Percentiles rank a stretch among this genome's conserved stretches.
phyloP scores from a whole-genome alignment of 2,113 vertebrate genomes.

The Melanerpes aurifrons region DNA sequence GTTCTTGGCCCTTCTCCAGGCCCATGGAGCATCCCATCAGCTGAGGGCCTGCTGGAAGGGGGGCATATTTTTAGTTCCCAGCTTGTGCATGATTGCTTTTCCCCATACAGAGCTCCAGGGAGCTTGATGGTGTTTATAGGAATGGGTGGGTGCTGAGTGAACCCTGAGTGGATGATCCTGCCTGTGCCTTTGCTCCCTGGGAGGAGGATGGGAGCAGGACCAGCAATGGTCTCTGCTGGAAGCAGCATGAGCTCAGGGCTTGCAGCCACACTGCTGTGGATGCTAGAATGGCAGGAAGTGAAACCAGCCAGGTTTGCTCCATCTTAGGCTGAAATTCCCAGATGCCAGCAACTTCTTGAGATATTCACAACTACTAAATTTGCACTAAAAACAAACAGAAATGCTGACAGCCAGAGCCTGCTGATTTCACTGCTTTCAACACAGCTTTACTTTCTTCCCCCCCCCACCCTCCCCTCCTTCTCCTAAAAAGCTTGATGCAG shows the following conservation, averaged over 20 bases:
- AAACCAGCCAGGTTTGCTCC: background rate
- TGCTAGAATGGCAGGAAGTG: background rate
- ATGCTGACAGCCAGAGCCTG: background rate
- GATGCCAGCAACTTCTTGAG: constrained; percentile 17
- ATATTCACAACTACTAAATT: background rate
- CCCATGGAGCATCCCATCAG: background rate
- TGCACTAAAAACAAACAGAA: background rate
- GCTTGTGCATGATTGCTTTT: no score
- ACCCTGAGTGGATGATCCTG: rapidly evolving
- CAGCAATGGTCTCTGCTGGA: background rate
- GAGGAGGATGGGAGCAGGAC: background rate
- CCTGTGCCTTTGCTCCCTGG: background rate
- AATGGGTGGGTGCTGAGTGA: no score
- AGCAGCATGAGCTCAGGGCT: background rate
- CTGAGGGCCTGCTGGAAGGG: background rate
- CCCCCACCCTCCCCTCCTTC: background rate
- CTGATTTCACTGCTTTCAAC: background rate
- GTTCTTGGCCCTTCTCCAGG: background rate
- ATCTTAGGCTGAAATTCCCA: background rate
- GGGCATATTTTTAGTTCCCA: background rate
- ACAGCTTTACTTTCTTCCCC: background rate
- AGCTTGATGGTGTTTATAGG: background rate
- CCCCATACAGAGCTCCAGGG: background rate
- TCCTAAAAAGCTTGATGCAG: background rate
- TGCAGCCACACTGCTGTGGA: rapidly evolving